These are phyloP conservation scores for Malaclemys terrapin DNA, from an alignment of 2,113 vertebrate species.

Conservation along the genomic window DNA sequence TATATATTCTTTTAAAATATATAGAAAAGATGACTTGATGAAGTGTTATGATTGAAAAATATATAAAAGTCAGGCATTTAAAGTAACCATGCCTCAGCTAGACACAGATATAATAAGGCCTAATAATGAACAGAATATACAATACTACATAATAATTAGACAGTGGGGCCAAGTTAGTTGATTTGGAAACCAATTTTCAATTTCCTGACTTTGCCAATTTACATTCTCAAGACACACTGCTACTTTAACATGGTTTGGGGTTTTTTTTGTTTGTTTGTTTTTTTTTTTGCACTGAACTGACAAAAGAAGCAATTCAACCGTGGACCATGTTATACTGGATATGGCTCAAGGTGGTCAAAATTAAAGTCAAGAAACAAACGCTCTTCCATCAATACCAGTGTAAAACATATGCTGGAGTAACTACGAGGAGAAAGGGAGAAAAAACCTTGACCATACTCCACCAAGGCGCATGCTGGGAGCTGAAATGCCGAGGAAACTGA, in stretches of 20 bases:
- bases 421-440: background rate
- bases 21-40: background rate
- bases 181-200: background rate
- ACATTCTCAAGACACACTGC: background rate
- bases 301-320: background rate
- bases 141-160: background rate
- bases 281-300: background rate
- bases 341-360: background rate
- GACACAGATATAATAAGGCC: background rate
- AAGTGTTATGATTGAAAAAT: background rate
- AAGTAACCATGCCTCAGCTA: background rate
- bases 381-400: background rate
- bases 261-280: background rate
- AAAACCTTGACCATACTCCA: background rate
- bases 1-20: fast-evolving
- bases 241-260: background rate
- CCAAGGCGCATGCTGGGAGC: background rate
- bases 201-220: background rate
- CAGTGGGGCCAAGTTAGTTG: background rate
- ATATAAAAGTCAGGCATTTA: constrained; percentile 18
- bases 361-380: no score
- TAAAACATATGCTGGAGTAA: background rate
- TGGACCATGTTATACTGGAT: background rate
- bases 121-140: fast-evolving
- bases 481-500: background rate